Evolutionary conservation across 2,888 invertebrate species (phyloP), one percentile per base, ranked within the genome.

Genomic region (Mesorhabditis belari): DNA sequence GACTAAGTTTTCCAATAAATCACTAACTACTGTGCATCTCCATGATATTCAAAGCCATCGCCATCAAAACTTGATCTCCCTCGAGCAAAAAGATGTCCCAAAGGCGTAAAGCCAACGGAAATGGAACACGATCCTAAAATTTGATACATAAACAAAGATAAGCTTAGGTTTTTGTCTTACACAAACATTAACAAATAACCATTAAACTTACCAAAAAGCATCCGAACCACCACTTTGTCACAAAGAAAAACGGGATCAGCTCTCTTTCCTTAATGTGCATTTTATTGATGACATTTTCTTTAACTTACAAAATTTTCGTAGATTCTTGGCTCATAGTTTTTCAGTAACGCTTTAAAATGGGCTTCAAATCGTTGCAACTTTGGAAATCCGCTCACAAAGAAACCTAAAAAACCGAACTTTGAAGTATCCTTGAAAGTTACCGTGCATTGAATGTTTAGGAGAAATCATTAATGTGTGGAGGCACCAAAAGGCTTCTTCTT

Each of bases 201-300:
- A n/a, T n/a, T n/a, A n/a, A n/a, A n/a, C n/a, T n/a, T n/a, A n/a
- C n/a, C 75, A 98, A 89, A 83, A 98, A 98, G 83, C 96, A 95
- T 80, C 98, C 96, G 84, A 98, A 93, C 85, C 94, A 98, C 96
- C 96, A 98, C 83, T 98, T 98, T 51, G 98, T 87, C 29, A 95
- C 92, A 84, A 98, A 98, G 57, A 96, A 86, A 81, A 92, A 91
- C 49, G 94, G 93, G 72, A 98, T 88, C 75, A 92, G 92, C 82
- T 92, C 90, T 81, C 89, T 89, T 81, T 95, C 92, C 84, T 84
- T 71, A 49, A 72, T 56, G 25, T 19, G 19, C 24, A 57, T 12
- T 9, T n/a, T 5, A 17, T 24, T 54, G 6, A 24, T 3, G 3
- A 54, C 17, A 2, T 12, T 54, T 25, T 12, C 17, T 2, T 3